A percentile compares a stretch with the other conserved stretches of the same genome.
phyloP scores from a whole-genome alignment of 2,888 invertebrate species.

The Chrysolina oricalcia region DNA sequence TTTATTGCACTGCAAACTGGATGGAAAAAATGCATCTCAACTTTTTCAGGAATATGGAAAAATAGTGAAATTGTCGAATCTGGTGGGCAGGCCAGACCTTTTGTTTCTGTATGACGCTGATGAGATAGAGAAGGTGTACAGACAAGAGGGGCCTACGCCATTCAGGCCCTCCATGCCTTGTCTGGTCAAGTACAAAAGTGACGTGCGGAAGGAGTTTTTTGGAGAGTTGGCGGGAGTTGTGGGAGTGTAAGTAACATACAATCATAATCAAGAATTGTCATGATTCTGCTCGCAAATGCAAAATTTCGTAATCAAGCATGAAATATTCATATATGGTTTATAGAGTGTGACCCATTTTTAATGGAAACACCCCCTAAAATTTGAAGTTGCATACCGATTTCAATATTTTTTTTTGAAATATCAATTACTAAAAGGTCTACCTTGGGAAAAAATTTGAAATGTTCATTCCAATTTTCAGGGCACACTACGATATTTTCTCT shows the following conservation, averaged over 20 bases:
- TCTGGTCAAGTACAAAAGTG: slow-evolving; percentile 82
- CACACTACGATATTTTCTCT: too few species aligned
- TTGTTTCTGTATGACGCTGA: slow-evolving; percentile 82
- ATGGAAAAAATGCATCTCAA: neutral
- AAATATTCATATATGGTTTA: too few species aligned
- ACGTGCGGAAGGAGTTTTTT: slow-evolving; percentile 80
- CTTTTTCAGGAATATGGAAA: slow-evolving; percentile 74
- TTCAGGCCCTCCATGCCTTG: slow-evolving; percentile 85
- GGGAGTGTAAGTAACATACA: slow-evolving; percentile 77
- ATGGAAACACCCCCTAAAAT: too few species aligned
- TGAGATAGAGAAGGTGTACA: slow-evolving; percentile 78
- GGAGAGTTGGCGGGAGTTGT: slow-evolving; percentile 81
- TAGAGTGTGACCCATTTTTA: too few species aligned
- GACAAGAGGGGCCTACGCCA: slow-evolving; percentile 80
- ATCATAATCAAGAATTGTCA: neutral
- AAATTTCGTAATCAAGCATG: too few species aligned
- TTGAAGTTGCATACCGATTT: too few species aligned
- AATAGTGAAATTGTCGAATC: slow-evolving; percentile 80
- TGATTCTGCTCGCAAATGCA: neutral
- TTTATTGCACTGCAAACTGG: neutral
- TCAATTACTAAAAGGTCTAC: too few species aligned
- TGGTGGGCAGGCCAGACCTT: slow-evolving; percentile 83
- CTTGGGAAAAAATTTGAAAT: too few species aligned
- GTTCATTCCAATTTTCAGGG: too few species aligned
- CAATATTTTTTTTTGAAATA: too few species aligned